Percentiles rank a stretch among this genome's conserved stretches.
Conservation (phyloP, 2,797 vertebrate species). For the Gadopsis bispinosus region DNA sequence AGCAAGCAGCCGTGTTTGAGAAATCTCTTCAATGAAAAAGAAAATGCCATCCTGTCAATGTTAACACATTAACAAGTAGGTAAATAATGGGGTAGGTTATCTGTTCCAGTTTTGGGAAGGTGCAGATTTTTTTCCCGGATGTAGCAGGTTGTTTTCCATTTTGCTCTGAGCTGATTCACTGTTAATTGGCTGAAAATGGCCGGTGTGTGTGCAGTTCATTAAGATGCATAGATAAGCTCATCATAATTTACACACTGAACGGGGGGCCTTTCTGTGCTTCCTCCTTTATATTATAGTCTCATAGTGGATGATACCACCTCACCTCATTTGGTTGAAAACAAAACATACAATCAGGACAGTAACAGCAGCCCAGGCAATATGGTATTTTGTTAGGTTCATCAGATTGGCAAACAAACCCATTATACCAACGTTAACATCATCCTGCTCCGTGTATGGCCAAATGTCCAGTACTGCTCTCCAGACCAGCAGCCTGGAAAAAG, state of each 20-base stretch:
- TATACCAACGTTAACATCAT: constrained; percentile 42
- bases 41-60: constrained; percentile 36
- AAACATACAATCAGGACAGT: constrained; percentile 60
- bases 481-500: constrained; percentile 9
- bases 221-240: constrained; percentile 72
- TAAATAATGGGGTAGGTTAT: constrained; percentile 70
- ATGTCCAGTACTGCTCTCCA: constrained; percentile 14
- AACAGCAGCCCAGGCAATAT: constrained; percentile 46
- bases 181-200: constrained; percentile 77
- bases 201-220: constrained; percentile 68
- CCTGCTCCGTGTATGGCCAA: constrained; percentile 13
- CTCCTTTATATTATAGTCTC: constrained; percentile 67
- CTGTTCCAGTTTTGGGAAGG: constrained; percentile 49
- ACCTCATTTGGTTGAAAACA: constrained; percentile 73
- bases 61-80: constrained; percentile 49
- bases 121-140: constrained; percentile 53
- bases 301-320: constrained; percentile 58
- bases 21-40: constrained; percentile 52
- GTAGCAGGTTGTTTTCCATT: constrained; percentile 71
- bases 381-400: constrained; percentile 55
- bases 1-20: constrained; percentile 18
- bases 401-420: constrained; percentile 48
- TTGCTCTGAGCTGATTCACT: constrained; percentile 66
- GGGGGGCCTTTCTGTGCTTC: constrained; percentile 45
- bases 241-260: constrained; percentile 71